Evolutionary conservation across 2,113 vertebrate genomes (phyloP), one percentile per base, ranked within the genome.

Genomic region (Meleagris gallopavo): DNA sequence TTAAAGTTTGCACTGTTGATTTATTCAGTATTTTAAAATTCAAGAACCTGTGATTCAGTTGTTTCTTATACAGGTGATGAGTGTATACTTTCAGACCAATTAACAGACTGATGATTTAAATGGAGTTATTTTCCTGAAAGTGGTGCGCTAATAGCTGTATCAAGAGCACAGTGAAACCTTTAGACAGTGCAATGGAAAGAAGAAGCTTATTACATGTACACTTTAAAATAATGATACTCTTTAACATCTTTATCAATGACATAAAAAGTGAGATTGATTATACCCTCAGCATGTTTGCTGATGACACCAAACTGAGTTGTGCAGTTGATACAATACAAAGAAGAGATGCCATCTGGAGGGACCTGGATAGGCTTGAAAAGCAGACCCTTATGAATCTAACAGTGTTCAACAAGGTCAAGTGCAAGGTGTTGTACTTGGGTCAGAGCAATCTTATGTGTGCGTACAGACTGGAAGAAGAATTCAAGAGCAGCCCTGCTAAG

Each of bases 61-160:
- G 15, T 79, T 71, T 84, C 25, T 64, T 81, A 3, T 7, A 18
- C n/a, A n/a, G n/a, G 6, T 10, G 15, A n/a, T 83, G 34, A 3
- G 0, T 66, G 13, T 72, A 8, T 62, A 16, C 45, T 78, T 65
- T 34, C 50, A 34, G 0, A 57, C 55, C 30, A 32, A 0, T 50
- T 77, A 64, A 13, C 29, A 73, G 55, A 12, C 5, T 43, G 4
- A n/a, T 67, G 15, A 24, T 41, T 72, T 77, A 86, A 64, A 13
- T 74, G 43, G 57, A 62, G 32, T 11, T 83, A 52, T 32, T 72
- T 81, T 77, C 12, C 5, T 57, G 48, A 5, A n/a, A 46, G 17
- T 52, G 43, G 17, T 72, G 29, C 7, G 2, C 19, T 71, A 64
- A 32, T 24, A 69, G 4, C 29, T 84, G 8, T 27, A 30, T 38